Percentiles rank a stretch among this genome's conserved stretches.
Evolutionary conservation across 1,140 invertebrate genomes (phyloP).

Genomic region (Metopolophium dirhodum): DNA sequence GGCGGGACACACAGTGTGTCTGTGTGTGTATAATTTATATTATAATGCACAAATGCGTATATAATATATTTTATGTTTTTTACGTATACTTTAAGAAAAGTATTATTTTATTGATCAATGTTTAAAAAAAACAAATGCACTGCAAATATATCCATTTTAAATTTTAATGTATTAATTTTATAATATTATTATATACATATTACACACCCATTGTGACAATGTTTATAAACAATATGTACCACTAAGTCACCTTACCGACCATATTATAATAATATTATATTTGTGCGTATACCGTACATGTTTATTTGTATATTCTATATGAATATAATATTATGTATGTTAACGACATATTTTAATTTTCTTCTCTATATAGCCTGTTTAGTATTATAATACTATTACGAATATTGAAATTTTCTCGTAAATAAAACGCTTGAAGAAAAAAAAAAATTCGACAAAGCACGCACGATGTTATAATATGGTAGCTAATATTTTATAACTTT

Average conservation of each 20-base stretch:
- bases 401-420: background rate
- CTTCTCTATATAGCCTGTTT: background rate
- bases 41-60: too few relatives aligned
- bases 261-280: too few relatives aligned
- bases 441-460: background rate
- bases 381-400: background rate
- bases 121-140: background rate
- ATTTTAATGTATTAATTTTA: too few relatives aligned
- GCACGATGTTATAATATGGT: background rate
- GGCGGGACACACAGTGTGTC: too few relatives aligned
- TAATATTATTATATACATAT: too few relatives aligned
- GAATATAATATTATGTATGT: background rate
- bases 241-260: too few relatives aligned
- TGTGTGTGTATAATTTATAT: too few relatives aligned
- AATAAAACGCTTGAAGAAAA: background rate
- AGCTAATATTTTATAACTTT: background rate
- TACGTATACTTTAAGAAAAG: too few relatives aligned
- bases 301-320: background rate
- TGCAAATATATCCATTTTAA: background rate
- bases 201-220: too few relatives aligned
- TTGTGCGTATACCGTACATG: background rate
- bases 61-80: too few relatives aligned
- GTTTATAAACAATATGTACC: too few relatives aligned
- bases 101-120: too few relatives aligned
- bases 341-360: background rate